phyloP scores from a whole-genome alignment of 2,888 invertebrate species.

The Acleris laterana region DNA sequence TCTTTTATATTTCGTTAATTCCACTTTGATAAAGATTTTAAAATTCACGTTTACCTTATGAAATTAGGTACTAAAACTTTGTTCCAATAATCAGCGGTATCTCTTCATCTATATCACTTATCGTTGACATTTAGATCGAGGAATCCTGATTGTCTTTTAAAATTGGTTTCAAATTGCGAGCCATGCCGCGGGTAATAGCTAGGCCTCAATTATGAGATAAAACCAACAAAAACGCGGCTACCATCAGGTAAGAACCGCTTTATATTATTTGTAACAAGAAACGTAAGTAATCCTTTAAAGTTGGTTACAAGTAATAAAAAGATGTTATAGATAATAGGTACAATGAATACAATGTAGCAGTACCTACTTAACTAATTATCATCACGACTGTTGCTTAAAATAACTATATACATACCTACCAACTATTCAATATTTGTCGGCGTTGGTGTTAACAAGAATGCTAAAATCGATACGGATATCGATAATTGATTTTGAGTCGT shows the following conservation, averaged over 20 bases:
- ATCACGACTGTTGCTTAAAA: slow-evolving; percentile 6
- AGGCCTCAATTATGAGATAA: slow-evolving; percentile 46
- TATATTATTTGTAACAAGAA: slow-evolving; percentile 41
- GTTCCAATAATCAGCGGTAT: neutral
- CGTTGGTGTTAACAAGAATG: slow-evolving; percentile 20
- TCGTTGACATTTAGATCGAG: slow-evolving; percentile 13
- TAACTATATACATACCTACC: neutral
- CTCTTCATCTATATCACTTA: slow-evolving; percentile 7
- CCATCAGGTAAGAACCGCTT: slow-evolving; percentile 47
- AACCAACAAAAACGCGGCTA: slow-evolving; percentile 52
- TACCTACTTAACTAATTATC: slow-evolving; percentile 5
- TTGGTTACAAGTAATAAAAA: slow-evolving; percentile 14
- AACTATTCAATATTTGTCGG: neutral
- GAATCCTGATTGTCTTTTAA: slow-evolving; percentile 16
- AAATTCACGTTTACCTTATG: slow-evolving; percentile 22
- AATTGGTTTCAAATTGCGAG: slow-evolving; percentile 28
- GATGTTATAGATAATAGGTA: slow-evolving; percentile 1
- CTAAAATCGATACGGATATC: slow-evolving; percentile 36
- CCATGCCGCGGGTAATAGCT: slow-evolving; percentile 32
- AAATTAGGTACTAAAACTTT: neutral
- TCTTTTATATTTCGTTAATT: slow-evolving; percentile 74
- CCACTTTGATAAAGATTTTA: slow-evolving; percentile 51
- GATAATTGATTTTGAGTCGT: slow-evolving; percentile 53
- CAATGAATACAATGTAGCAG: slow-evolving; percentile 6
- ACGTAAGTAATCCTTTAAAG: slow-evolving; percentile 38